Conservation (phyloP, 2,797 vertebrate genomes). For the Sparidentex hasta region DNA sequence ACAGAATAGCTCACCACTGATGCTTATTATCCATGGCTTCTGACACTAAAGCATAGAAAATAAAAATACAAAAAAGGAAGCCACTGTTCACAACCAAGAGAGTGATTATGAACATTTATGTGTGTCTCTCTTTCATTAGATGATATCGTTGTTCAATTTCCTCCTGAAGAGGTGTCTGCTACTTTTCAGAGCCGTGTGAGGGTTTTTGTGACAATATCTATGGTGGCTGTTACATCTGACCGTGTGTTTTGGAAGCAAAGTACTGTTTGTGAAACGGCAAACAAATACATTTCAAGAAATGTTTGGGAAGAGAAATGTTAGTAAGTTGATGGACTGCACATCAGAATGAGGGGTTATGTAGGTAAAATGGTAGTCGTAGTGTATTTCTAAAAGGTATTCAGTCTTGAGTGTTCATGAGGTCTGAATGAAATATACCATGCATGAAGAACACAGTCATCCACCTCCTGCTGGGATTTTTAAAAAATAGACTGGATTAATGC, state of each 20-base stretch:
- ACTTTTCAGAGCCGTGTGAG: slow-evolving; percentile 10
- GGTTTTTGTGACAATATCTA: slow-evolving; percentile 29
- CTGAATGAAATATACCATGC: slow-evolving; percentile 23
- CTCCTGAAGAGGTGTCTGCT: slow-evolving; percentile 34
- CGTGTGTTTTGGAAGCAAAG: slow-evolving; percentile 23
- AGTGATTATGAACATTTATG: slow-evolving; percentile 12
- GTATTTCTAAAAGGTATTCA: slow-evolving; percentile 18
- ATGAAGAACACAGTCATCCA: slow-evolving; percentile 41
- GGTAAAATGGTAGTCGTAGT: slow-evolving; percentile 9
- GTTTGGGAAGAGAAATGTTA: slow-evolving; percentile 34
- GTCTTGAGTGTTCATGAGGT: slow-evolving; percentile 26
- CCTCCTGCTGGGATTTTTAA: slow-evolving; percentile 45
- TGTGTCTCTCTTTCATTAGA: slow-evolving; percentile 54
- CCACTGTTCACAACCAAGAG: background rate
- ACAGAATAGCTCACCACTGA: background rate
- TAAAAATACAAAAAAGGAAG: background rate
- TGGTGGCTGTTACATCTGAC: slow-evolving; percentile 3
- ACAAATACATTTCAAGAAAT: slow-evolving; percentile 24
- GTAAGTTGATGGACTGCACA: slow-evolving; percentile 28
- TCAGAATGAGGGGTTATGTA: slow-evolving; percentile 22
- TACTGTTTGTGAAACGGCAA: slow-evolving; percentile 10
- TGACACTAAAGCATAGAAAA: background rate
- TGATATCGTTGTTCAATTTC: slow-evolving; percentile 66
- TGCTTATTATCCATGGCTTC: background rate
- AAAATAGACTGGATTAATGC: slow-evolving; percentile 40